Evolutionary conservation across 1,140 invertebrate species (phyloP).

Genomic region (Drosophila nikananu): DNA sequence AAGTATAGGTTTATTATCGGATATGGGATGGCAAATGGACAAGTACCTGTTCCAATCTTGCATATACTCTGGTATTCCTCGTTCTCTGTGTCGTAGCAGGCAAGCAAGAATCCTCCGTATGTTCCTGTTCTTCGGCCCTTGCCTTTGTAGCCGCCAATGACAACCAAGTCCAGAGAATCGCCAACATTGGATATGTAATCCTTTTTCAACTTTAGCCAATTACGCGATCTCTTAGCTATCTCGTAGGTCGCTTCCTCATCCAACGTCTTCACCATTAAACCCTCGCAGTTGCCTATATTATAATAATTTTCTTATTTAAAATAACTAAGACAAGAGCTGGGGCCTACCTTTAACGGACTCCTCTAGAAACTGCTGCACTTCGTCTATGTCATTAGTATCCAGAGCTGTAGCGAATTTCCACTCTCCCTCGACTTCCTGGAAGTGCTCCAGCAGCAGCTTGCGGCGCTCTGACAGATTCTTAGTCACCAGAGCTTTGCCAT

Average conservation of each 20-base stretch:
- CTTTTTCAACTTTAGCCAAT: slow-evolving; percentile 99
- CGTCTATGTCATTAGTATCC: slow-evolving; percentile 95
- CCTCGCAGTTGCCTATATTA: slow-evolving; percentile 94
- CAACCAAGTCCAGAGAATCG: slow-evolving; percentile 97
- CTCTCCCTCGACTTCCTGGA: slow-evolving; percentile 91
- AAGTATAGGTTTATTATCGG: not conserved
- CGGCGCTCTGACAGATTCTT: slow-evolving; percentile 92
- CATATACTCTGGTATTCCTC: slow-evolving; percentile 95
- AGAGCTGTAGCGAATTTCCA: slow-evolving; percentile 95
- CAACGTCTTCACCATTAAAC: slow-evolving; percentile 99
- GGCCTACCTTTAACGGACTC: slow-evolving; percentile 93
- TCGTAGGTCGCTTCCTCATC: slow-evolving; percentile 98
- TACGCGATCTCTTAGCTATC: slow-evolving; percentile 98
- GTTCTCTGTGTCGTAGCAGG: slow-evolving; percentile 97
- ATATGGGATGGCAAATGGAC: not conserved
- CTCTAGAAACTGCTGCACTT: slow-evolving; percentile 97
- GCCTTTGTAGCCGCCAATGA: slow-evolving; percentile 97
- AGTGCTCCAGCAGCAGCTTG: slow-evolving; percentile 90
- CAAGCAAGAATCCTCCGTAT: slow-evolving; percentile 98
- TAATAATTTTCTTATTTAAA: not conserved
- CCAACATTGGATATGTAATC: slow-evolving; percentile 98
- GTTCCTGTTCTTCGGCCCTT: slow-evolving; percentile 97
- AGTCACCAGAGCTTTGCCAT: slow-evolving; percentile 94
- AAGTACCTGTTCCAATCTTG: slow-evolving; percentile 96
- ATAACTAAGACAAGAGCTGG: not conserved